Evolutionary conservation across 2,113 vertebrate species (phyloP).

Genomic region (Misgurnus anguillicaudatus): DNA sequence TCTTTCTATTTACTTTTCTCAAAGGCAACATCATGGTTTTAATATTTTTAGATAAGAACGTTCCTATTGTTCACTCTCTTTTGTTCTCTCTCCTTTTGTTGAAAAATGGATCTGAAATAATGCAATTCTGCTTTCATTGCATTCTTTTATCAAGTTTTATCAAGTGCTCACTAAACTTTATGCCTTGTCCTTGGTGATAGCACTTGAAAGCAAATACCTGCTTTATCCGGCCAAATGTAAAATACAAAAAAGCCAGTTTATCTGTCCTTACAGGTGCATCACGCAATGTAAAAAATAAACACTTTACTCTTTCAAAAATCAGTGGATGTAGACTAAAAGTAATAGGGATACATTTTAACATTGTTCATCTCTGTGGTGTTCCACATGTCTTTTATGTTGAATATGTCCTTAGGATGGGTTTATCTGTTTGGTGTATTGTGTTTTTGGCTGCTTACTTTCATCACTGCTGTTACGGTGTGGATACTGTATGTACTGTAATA

Average conservation of each 20-base stretch:
- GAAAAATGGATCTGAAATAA: slow-evolving; percentile 56
- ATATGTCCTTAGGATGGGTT: slow-evolving; percentile 17
- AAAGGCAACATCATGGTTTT: neutral
- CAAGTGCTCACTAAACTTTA: slow-evolving; percentile 53
- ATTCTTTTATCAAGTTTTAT: slow-evolving; percentile 54
- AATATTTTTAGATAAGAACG: slow-evolving; percentile 16
- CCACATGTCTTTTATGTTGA: neutral
- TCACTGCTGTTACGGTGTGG: neutral
- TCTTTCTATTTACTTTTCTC: no score
- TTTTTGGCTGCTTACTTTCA: neutral
- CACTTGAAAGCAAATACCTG: slow-evolving; percentile 36
- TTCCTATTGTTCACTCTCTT: neutral
- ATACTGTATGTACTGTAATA: neutral
- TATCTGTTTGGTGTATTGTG: no score
- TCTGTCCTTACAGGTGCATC: slow-evolving; percentile 4
- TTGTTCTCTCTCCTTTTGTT: neutral
- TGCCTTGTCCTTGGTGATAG: slow-evolving; percentile 43
- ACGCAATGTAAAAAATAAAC: slow-evolving; percentile 11
- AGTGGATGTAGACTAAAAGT: neutral
- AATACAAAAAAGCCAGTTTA: slow-evolving; percentile 53
- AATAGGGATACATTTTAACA: no score
- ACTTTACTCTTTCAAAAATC: slow-evolving; percentile 18
- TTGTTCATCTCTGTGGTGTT: slow-evolving; percentile 1
- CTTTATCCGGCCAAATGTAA: slow-evolving; percentile 49
- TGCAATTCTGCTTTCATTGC: slow-evolving; percentile 57